phyloP scores from a whole-genome alignment of 2,113 vertebrate species.

The Myocastor coypus region DNA sequence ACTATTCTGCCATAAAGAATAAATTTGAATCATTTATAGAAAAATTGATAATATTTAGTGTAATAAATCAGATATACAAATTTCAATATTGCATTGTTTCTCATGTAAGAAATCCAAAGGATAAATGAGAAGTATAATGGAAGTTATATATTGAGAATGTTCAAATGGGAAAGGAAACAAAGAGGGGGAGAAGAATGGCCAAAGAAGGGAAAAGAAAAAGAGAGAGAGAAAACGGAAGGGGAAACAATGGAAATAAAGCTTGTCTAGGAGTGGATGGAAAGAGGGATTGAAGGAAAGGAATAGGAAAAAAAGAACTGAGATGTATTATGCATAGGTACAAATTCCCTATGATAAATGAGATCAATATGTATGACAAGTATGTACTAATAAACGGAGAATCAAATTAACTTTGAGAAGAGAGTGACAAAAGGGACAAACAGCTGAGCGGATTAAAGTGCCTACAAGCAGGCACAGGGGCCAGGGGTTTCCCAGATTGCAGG shows the following conservation, averaged over 20 bases:
- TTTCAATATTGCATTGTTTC: neutral
- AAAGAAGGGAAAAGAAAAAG: neutral
- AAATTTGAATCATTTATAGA: neutral
- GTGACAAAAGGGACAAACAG: neutral
- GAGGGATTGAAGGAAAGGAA: neutral
- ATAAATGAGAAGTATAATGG: neutral
- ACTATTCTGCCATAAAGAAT: neutral
- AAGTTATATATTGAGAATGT: neutral
- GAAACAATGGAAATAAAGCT: neutral
- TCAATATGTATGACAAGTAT: neutral
- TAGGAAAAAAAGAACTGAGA: neutral
- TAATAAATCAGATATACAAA: neutral
- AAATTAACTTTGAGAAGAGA: slow-evolving; percentile 44
- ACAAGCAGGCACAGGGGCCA: no score
- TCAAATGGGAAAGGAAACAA: neutral
- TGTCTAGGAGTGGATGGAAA: neutral
- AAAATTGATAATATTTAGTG: neutral
- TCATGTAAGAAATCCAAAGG: neutral
- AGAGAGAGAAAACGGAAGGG: no score
- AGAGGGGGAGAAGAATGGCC: neutral
- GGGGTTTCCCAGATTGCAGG: no score
- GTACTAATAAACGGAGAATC: neutral
- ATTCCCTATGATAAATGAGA: neutral
- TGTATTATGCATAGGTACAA: neutral
- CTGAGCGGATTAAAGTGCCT: no score